These are phyloP conservation scores for Aphodius granarius DNA, from an alignment of 2,888 invertebrate genomes.

Conservation along the genomic window DNA sequence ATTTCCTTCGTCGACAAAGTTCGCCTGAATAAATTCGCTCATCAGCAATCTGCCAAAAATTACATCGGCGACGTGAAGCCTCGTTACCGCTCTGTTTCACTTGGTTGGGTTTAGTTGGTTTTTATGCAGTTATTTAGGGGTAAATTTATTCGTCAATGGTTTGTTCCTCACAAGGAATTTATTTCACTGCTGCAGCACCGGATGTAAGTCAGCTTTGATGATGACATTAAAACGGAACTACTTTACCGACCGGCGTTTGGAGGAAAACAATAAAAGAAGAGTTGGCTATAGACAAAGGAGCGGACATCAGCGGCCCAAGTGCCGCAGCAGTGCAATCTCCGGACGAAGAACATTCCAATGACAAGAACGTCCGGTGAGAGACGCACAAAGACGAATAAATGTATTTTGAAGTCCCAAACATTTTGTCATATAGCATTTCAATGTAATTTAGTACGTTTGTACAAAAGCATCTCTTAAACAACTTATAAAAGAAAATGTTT, in stretches of 20 bases:
- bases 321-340: no score
- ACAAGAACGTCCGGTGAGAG: no score
- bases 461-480: no score
- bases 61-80: not conserved
- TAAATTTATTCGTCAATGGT: no score
- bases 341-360: no score
- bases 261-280: constrained; percentile 2
- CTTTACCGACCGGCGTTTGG: not conserved
- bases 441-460: no score
- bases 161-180: no score
- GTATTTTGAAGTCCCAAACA: no score
- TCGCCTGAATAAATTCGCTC: constrained; percentile 1
- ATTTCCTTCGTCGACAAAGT: constrained; percentile 3
- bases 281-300: not conserved
- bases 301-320: not conserved
- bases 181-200: no score
- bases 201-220: not conserved
- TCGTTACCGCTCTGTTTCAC: not conserved
- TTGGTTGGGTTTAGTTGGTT: not conserved
- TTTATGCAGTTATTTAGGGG: not conserved
- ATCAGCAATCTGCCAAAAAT: constrained; percentile 1
- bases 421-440: no score
- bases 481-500: no score
- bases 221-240: constrained; percentile 2
- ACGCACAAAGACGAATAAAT: no score